A percentile compares a stretch with the other conserved stretches of the same genome.
These are phyloP conservation scores for Carpatolechia fugitivella DNA, from an alignment of 2,888 invertebrate species.

Conservation along the genomic window DNA sequence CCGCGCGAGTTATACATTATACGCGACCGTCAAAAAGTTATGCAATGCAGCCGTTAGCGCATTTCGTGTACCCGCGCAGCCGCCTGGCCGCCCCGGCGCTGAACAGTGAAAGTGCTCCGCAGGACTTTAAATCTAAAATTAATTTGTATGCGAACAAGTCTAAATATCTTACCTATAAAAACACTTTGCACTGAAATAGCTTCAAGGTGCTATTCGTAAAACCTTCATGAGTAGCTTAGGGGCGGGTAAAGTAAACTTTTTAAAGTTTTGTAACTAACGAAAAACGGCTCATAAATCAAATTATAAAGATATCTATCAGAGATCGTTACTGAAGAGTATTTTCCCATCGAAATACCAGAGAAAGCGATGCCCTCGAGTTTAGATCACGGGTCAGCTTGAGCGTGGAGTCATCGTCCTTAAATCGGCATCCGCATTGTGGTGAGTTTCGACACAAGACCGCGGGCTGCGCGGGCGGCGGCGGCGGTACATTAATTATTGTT, in stretches of 20 bases:
- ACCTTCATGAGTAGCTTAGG: too few species aligned
- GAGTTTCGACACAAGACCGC: slow-evolving; percentile 41
- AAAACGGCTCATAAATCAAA: too few species aligned
- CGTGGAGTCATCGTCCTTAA: slow-evolving; percentile 64
- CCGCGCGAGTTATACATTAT: slow-evolving; percentile 28
- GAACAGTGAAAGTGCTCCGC: slow-evolving; percentile 49
- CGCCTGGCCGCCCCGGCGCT: slow-evolving; percentile 23
- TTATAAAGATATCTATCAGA: slow-evolving; percentile 8
- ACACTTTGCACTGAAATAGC: too few species aligned
- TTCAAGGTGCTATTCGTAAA: too few species aligned
- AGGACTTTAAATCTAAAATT: slow-evolving; percentile 28
- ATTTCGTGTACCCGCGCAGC: slow-evolving; percentile 33
- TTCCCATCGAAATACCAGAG: slow-evolving; percentile 32
- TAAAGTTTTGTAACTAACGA: too few species aligned
- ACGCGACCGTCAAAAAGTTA: slow-evolving; percentile 30
- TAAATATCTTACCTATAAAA: slow-evolving; percentile 6
- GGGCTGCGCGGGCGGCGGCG: slow-evolving; percentile 19
- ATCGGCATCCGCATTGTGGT: slow-evolving; percentile 52
- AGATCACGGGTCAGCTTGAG: slow-evolving; percentile 35
- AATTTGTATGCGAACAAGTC: slow-evolving; percentile 1
- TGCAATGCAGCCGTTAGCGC: slow-evolving; percentile 44
- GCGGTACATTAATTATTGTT: slow-evolving; percentile 31
- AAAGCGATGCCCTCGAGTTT: slow-evolving; percentile 41
- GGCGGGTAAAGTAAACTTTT: too few species aligned
- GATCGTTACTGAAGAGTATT: neutral